Percentiles rank a stretch among this genome's conserved stretches.
Conservation (phyloP, 2,888 invertebrate genomes). For the Spilosoma lubricipeda region DNA sequence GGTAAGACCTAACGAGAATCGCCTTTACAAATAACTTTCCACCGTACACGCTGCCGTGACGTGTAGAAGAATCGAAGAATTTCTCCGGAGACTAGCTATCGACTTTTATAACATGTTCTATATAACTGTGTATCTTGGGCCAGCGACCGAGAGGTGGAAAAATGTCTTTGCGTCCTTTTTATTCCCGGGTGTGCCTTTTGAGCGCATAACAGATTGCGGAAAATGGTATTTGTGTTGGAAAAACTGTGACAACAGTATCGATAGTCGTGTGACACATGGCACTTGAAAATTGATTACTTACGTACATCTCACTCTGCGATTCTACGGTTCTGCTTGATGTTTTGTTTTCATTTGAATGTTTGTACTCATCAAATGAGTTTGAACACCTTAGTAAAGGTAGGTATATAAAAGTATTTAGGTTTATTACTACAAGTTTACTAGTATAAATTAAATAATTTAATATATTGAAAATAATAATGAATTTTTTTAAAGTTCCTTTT, state of each 20-base stretch:
- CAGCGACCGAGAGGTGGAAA: slow-evolving; percentile 47
- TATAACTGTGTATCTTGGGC: slow-evolving; percentile 39
- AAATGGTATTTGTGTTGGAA: slow-evolving; percentile 46
- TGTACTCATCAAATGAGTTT: too few relatives aligned
- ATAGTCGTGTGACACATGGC: slow-evolving; percentile 24
- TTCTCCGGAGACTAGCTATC: slow-evolving; percentile 55
- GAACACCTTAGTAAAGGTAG: too few relatives aligned
- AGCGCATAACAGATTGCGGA: slow-evolving; percentile 57
- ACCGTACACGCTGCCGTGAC: slow-evolving; percentile 44
- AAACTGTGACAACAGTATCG: slow-evolving; percentile 34
- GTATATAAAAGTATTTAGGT: too few relatives aligned
- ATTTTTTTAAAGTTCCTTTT: too few relatives aligned
- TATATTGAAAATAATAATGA: too few relatives aligned
- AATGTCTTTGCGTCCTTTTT: slow-evolving; percentile 48
- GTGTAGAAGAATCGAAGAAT: slow-evolving; percentile 50
- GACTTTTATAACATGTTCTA: slow-evolving; percentile 50
- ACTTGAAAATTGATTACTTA: slow-evolving; percentile 23
- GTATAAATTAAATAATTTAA: too few relatives aligned
- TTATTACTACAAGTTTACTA: too few relatives aligned
- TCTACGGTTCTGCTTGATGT: not conserved
- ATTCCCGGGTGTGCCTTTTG: slow-evolving; percentile 57
- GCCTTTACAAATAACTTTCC: slow-evolving; percentile 53
- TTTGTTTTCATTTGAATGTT: not conserved
- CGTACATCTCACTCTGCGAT: slow-evolving; percentile 5
- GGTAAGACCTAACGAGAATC: slow-evolving; percentile 38